phyloP scores from a whole-genome alignment of 1,140 invertebrate species.

The Drosophila willistoni region DNA sequence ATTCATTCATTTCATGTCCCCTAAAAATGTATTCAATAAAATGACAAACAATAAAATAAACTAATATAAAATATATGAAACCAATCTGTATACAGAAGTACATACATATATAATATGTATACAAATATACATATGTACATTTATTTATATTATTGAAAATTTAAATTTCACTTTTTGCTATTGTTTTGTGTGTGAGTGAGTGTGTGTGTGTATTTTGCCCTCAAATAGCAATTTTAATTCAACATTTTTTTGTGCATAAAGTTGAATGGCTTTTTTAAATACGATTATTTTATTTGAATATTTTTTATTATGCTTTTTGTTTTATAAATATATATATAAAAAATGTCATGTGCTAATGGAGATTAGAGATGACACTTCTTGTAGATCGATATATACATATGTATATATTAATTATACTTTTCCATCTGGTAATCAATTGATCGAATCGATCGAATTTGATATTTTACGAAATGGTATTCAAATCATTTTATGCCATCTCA shows the following conservation, averaged over 20 bases:
- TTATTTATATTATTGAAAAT: conserved; percentile 30
- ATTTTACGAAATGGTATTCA: not conserved
- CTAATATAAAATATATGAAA: not conserved
- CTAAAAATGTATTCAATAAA: conserved; percentile 33
- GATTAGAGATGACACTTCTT: not conserved
- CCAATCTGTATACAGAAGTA: not conserved
- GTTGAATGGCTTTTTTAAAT: conserved; percentile 13
- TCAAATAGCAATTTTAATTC: conserved; percentile 3
- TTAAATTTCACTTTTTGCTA: conserved; percentile 23
- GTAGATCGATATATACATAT: not conserved
- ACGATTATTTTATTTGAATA: not conserved
- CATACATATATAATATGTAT: too few species aligned
- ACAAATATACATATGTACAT: conserved; percentile 11
- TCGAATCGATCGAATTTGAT: not conserved
- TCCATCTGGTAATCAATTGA: too few species aligned
- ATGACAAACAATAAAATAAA: not conserved
- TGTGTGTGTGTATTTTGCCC: not conserved
- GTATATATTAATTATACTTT: not conserved
- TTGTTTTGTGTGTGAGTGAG: too few species aligned
- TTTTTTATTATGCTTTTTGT: not conserved
- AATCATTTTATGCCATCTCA: not conserved
- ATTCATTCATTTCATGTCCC: conserved; percentile 50
- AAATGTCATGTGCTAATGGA: not conserved
- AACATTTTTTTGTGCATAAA: conserved; percentile 11
- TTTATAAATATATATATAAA: not conserved